Evolutionary conservation across 2,888 invertebrate species (phyloP).

Genomic region (Cephus nigrinus): DNA sequence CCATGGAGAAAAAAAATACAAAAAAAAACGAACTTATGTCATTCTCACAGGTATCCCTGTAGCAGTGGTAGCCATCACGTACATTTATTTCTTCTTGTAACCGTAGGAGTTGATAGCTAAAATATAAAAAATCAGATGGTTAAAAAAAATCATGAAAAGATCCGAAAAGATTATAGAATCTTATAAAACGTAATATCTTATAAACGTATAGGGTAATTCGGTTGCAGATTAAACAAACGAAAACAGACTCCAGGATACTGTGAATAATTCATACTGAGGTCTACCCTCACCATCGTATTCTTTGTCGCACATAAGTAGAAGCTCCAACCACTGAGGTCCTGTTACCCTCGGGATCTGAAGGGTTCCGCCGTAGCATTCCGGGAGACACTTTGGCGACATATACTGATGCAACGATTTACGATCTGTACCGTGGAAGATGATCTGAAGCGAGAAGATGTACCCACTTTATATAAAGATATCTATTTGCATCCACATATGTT

Average conservation of each 20-base stretch:
- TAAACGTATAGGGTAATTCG: background rate
- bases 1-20: background rate
- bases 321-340: slow-evolving; percentile 79
- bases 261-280: background rate
- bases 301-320: slow-evolving; percentile 77
- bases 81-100: slow-evolving; percentile 71
- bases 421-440: slow-evolving; percentile 84
- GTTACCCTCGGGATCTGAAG: slow-evolving; percentile 76
- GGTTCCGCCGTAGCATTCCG: slow-evolving; percentile 80
- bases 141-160: background rate
- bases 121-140: slow-evolving; percentile 54
- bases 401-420: slow-evolving; percentile 78
- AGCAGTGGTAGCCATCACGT: background rate
- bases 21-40: background rate
- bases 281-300: slow-evolving; percentile 76
- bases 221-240: background rate
- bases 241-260: background rate
- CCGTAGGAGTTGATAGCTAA: slow-evolving; percentile 80
- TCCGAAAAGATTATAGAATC: background rate
- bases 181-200: background rate
- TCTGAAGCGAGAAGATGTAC: slow-evolving; percentile 54
- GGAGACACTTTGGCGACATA: slow-evolving; percentile 78
- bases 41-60: background rate
- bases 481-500: background rate
- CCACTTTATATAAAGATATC: background rate